These are phyloP conservation scores for Cnemophilus loriae DNA, from an alignment of 2,113 vertebrate genomes.

Conservation along the genomic window DNA sequence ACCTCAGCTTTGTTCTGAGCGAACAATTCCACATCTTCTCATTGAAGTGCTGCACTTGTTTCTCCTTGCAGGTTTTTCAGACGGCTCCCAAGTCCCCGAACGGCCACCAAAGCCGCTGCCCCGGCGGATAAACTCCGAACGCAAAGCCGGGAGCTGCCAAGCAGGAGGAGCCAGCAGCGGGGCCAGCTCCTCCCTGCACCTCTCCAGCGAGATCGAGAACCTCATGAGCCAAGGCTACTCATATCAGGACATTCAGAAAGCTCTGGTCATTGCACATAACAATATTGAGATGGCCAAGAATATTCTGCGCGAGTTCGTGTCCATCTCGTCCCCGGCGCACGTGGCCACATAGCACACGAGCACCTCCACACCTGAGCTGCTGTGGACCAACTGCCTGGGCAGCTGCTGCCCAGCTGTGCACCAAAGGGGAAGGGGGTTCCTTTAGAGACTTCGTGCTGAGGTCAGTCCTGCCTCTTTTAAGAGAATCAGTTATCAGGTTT, in stretches of 20 bases:
- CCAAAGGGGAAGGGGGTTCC: conserved; percentile 55
- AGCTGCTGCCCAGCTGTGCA: conserved; percentile 36
- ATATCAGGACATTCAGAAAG: conserved; percentile 98
- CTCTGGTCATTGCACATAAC: conserved; percentile 97
- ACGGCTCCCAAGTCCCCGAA: conserved; percentile 85
- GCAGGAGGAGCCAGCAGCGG: conserved; percentile 38
- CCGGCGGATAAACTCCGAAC: conserved; percentile 89
- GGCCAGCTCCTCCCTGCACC: conserved; percentile 65
- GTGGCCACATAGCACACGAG: conserved; percentile 87
- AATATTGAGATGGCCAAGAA: conserved; percentile 99
- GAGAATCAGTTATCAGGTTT: conserved; percentile 60
- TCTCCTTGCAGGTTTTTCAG: conserved; percentile 73
- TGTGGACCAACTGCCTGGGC: conserved; percentile 63
- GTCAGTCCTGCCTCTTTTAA: conserved; percentile 49
- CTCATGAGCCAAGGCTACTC: conserved; percentile 98
- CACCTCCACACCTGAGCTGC: neutral
- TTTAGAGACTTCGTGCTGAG: conserved; percentile 60
- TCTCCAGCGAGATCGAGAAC: conserved; percentile 91
- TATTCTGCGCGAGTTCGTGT: conserved; percentile 96
- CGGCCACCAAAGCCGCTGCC: conserved; percentile 93
- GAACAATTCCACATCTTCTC: no score
- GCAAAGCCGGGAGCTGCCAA: conserved; percentile 80
- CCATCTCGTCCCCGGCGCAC: conserved; percentile 88
- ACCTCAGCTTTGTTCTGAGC: neutral
- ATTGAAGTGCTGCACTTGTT: neutral